Evolutionary conservation across 2,888 invertebrate species (phyloP).

Genomic region (Charanyca ferruginea): DNA sequence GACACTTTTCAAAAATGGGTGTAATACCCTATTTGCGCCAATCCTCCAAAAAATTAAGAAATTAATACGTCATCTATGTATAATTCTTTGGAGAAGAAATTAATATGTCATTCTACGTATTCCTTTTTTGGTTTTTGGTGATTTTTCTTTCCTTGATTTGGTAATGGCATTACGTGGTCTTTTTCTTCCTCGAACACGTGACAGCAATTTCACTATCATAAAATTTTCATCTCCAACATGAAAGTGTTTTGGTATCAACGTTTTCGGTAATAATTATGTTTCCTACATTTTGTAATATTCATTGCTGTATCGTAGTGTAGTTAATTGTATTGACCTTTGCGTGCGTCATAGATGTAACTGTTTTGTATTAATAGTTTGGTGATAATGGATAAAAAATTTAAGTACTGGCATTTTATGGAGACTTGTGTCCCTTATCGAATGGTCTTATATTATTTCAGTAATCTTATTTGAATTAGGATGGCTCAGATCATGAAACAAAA

Average conservation of each 20-base stretch:
- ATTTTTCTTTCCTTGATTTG: too few relatives aligned
- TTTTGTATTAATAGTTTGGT: constrained; percentile 49
- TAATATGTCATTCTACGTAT: too few relatives aligned
- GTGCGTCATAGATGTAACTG: constrained; percentile 65
- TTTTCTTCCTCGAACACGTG: not conserved
- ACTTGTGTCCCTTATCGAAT: not conserved
- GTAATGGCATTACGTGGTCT: too few relatives aligned
- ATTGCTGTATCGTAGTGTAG: constrained; percentile 24
- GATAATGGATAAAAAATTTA: constrained; percentile 48
- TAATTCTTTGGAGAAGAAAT: too few relatives aligned
- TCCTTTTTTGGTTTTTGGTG: too few relatives aligned
- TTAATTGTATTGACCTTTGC: constrained; percentile 57
- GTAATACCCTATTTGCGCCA: too few relatives aligned
- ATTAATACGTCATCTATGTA: too few relatives aligned
- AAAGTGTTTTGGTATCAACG: not conserved
- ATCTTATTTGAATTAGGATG: too few relatives aligned
- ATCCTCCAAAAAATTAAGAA: too few relatives aligned
- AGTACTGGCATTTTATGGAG: constrained; percentile 7
- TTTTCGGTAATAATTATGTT: constrained; percentile 13
- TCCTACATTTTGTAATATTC: constrained; percentile 19
- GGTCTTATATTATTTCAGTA: not conserved
- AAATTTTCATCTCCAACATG: not conserved
- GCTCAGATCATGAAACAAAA: too few relatives aligned
- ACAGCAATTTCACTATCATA: constrained; percentile 4
- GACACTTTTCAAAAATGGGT: too few relatives aligned